phyloP scores from a whole-genome alignment of 2,888 invertebrate genomes.

The Caenorhabditis imperialis region DNA sequence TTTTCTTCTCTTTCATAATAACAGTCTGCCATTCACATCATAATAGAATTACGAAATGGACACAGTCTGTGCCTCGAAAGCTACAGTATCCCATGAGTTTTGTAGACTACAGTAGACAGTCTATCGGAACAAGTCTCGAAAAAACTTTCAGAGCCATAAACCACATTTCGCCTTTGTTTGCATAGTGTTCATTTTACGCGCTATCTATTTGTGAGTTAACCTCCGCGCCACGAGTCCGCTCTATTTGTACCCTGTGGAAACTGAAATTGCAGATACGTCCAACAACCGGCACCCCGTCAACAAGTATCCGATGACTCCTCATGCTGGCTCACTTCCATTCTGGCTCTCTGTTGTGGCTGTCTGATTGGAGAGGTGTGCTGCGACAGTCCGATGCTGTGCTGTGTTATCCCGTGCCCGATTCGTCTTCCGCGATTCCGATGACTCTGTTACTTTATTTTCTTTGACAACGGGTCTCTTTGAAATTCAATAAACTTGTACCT shows the following conservation, averaged over 20 bases:
- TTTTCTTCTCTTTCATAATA: too few relatives aligned
- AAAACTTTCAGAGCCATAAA: slow-evolving; percentile 32
- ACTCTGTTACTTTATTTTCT: not conserved
- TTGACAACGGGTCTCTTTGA: slow-evolving; percentile 18
- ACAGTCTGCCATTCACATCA: too few relatives aligned
- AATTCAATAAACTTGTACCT: slow-evolving; percentile 4
- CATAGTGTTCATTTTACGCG: slow-evolving; percentile 47
- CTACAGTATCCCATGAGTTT: too few relatives aligned
- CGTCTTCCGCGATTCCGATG: slow-evolving; percentile 58
- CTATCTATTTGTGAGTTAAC: slow-evolving; percentile 41
- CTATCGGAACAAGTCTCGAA: slow-evolving; percentile 1
- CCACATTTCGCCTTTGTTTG: slow-evolving; percentile 38
- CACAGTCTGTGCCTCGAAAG: too few relatives aligned
- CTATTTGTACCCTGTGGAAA: slow-evolving; percentile 2
- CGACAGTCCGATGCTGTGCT: slow-evolving; percentile 66
- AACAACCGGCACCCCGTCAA: slow-evolving; percentile 56
- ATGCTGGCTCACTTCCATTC: slow-evolving; percentile 69
- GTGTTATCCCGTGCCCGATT: slow-evolving; percentile 64
- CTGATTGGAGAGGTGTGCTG: slow-evolving; percentile 68
- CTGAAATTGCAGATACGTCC: slow-evolving; percentile 62
- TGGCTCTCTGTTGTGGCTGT: slow-evolving; percentile 73
- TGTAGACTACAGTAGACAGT: too few relatives aligned
- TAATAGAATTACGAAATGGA: too few relatives aligned
- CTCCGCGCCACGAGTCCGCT: slow-evolving; percentile 9
- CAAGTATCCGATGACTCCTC: slow-evolving; percentile 58